These are phyloP conservation scores for Ommatoiulus sabulosus DNA, from an alignment of 2,888 invertebrate species.

Conservation along the genomic window DNA sequence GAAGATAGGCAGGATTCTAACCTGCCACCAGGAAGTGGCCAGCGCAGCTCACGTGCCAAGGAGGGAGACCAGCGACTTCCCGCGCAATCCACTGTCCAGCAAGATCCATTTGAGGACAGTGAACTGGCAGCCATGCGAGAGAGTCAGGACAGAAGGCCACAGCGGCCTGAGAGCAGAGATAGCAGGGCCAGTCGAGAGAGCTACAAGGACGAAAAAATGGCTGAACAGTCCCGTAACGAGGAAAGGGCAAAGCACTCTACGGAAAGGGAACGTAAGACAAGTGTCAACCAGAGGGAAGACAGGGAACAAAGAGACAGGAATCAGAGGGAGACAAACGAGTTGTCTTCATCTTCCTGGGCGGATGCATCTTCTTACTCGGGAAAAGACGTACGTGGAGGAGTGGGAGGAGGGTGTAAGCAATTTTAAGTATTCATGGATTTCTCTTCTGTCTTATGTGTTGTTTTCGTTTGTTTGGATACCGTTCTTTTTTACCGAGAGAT, in stretches of 20 bases:
- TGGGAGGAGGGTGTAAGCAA: slow-evolving; percentile 60
- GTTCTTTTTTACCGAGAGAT: not conserved
- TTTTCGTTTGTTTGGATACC: slow-evolving; percentile 14
- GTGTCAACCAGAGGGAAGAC: slow-evolving; percentile 58
- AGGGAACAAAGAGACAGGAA: slow-evolving; percentile 58
- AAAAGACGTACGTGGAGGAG: slow-evolving; percentile 57
- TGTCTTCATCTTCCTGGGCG: slow-evolving; percentile 61
- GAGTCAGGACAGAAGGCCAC: slow-evolving; percentile 69
- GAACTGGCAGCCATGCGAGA: slow-evolving; percentile 57
- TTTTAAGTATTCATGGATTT: slow-evolving; percentile 49
- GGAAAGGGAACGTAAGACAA: slow-evolving; percentile 58
- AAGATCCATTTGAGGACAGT: slow-evolving; percentile 66
- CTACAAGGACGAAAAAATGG: slow-evolving; percentile 58
- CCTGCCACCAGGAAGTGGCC: slow-evolving; percentile 49
- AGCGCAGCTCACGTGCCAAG: slow-evolving; percentile 60
- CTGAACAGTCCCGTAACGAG: slow-evolving; percentile 51
- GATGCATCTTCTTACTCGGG: slow-evolving; percentile 60
- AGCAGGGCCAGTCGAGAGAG: slow-evolving; percentile 69
- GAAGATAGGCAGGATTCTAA: slow-evolving; percentile 50
- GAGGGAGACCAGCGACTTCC: slow-evolving; percentile 61
- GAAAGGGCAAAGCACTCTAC: slow-evolving; percentile 50
- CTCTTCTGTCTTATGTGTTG: not conserved
- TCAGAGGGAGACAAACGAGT: not conserved
- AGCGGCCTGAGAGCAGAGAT: slow-evolving; percentile 74
- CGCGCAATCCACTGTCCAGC: slow-evolving; percentile 62